These are phyloP conservation scores for Oxyura jamaicensis DNA, from an alignment of 2,113 vertebrate species.

Conservation along the genomic window DNA sequence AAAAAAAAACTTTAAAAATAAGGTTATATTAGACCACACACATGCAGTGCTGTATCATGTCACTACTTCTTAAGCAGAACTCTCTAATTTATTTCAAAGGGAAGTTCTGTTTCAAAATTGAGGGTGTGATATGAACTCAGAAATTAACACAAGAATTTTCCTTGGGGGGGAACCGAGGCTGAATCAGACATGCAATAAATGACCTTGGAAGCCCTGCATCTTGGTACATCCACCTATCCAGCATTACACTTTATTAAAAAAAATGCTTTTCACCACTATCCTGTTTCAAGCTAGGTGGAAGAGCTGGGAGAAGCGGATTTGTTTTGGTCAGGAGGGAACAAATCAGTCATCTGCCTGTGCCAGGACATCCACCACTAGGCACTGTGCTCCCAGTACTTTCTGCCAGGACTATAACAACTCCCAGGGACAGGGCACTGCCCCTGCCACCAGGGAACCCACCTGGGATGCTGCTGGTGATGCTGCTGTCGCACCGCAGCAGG, in stretches of 20 bases:
- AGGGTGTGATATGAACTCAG: conserved; percentile 66
- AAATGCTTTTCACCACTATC: conserved; percentile 11
- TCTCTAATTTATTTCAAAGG: conserved; percentile 72
- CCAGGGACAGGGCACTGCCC: not conserved
- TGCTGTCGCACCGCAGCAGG: not conserved
- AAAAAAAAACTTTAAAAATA: conserved; percentile 30
- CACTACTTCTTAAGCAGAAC: conserved; percentile 48
- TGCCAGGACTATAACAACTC: not conserved
- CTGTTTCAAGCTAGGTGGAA: not conserved
- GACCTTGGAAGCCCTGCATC: conserved; percentile 50
- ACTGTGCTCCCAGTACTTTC: rapidly evolving
- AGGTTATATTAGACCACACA: conserved; percentile 58
- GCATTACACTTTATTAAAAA: not conserved
- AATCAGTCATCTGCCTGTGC: not conserved
- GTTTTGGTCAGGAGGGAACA: not conserved
- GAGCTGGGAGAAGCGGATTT: conserved; percentile 10
- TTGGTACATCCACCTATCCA: not conserved
- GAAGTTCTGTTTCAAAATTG: conserved; percentile 68
- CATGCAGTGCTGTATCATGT: conserved; percentile 56
- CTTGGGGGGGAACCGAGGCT: conserved; percentile 60
- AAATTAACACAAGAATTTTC: conserved; percentile 72
- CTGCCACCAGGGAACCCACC: not conserved
- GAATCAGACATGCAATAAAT: conserved; percentile 68
- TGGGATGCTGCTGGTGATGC: not conserved
- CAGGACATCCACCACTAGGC: not conserved